A percentile compares a stretch with the other conserved stretches of the same genome.
Evolutionary conservation across 1,140 invertebrate genomes (phyloP).

Genomic region (Pararge aegeria): DNA sequence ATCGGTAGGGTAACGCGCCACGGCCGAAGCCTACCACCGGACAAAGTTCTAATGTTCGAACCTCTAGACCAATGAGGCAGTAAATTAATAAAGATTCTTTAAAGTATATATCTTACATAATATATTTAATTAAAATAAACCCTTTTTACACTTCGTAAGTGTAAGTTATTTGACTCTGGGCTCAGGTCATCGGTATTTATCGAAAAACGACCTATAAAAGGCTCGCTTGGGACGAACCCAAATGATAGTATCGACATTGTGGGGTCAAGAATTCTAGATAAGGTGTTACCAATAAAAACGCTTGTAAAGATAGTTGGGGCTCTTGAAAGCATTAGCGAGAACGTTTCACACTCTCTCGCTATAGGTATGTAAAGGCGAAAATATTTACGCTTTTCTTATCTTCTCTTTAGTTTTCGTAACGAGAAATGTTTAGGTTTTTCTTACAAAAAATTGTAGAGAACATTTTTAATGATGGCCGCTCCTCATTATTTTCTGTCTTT

Average conservation of each 20-base stretch:
- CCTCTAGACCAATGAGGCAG: too few relatives aligned
- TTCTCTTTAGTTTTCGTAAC: neutral
- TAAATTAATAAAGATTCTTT: too few relatives aligned
- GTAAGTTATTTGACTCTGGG: neutral
- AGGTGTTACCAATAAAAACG: neutral
- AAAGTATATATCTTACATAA: too few relatives aligned
- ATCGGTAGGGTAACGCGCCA: too few relatives aligned
- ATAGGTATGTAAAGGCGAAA: neutral
- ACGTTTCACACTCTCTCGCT: neutral
- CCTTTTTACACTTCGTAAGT: neutral
- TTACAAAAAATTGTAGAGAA: neutral
- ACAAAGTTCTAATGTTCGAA: too few relatives aligned
- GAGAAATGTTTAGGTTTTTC: neutral
- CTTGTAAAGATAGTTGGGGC: neutral
- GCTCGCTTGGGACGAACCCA: neutral
- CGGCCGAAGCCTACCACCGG: too few relatives aligned
- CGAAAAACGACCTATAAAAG: slow-evolving; percentile 1
- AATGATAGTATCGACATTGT: neutral
- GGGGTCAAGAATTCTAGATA: neutral
- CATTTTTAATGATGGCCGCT: neutral
- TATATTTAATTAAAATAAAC: neutral
- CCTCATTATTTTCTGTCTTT: too few relatives aligned
- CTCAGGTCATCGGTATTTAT: slow-evolving; percentile 4
- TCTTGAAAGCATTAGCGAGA: neutral
- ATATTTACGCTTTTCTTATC: neutral